Conservation (phyloP, 2,888 invertebrate genomes). For the Loripinus fragilis region DNA sequence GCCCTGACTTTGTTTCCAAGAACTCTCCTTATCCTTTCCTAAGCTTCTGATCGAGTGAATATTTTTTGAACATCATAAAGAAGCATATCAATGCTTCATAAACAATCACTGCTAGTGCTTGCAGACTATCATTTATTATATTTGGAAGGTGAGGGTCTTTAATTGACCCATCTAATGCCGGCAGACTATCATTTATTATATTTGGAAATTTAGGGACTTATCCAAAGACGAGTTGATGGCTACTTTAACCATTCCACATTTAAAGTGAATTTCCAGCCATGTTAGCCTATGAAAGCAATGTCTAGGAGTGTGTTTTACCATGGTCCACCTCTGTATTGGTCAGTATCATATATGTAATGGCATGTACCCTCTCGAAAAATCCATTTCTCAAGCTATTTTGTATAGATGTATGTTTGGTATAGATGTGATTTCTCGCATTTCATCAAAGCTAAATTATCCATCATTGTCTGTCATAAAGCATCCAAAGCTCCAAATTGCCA, state of each 20-base stretch:
- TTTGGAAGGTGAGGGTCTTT: slow-evolving; percentile 45
- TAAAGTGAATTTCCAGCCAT: slow-evolving; percentile 41
- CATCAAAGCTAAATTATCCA: slow-evolving; percentile 47
- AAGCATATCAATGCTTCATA: slow-evolving; percentile 38
- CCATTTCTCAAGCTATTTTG: slow-evolving; percentile 6
- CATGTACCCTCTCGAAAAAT: slow-evolving; percentile 28
- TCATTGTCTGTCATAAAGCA: slow-evolving; percentile 45
- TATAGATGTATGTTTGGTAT: slow-evolving; percentile 1
- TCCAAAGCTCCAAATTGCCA: slow-evolving; percentile 39
- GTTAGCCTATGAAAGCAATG: slow-evolving; percentile 43
- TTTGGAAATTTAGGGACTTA: slow-evolving; percentile 43
- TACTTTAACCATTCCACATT: slow-evolving; percentile 20
- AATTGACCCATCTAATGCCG: slow-evolving; percentile 46
- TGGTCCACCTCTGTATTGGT: slow-evolving; percentile 6
- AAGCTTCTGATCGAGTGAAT: slow-evolving; percentile 55
- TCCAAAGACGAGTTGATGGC: slow-evolving; percentile 45
- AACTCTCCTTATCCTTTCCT: slow-evolving; percentile 24
- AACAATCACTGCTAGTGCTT: slow-evolving; percentile 44
- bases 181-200: slow-evolving; percentile 36
- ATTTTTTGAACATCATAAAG: slow-evolving; percentile 45
- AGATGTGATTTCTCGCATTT: slow-evolving; percentile 38
- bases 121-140: slow-evolving; percentile 36
- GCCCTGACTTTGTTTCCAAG: slow-evolving; percentile 53
- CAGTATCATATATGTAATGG: slow-evolving; percentile 43
- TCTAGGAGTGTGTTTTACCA: slow-evolving; percentile 6